phyloP scores from a whole-genome alignment of 2,797 vertebrate species.

The Sebastes itinus region DNA sequence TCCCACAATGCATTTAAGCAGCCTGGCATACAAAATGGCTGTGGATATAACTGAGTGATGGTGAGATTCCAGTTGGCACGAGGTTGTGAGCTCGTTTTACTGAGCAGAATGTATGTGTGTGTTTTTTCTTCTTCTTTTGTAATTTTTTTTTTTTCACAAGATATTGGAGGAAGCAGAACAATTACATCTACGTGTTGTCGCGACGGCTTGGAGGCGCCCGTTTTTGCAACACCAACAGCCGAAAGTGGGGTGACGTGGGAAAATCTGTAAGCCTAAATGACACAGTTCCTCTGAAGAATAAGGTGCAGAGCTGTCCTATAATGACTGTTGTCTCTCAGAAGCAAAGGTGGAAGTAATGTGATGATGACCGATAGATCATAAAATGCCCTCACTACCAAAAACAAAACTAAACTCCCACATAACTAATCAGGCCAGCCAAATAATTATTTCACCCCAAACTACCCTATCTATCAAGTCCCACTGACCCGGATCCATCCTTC shows the following conservation, averaged over 20 bases:
- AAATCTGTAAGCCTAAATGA: not conserved
- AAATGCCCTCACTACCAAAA: not conserved
- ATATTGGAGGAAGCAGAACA: not conserved
- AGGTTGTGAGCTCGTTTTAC: not conserved
- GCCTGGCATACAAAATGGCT: slow-evolving; percentile 19
- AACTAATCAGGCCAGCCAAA: too few species aligned
- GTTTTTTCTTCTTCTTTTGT: not conserved
- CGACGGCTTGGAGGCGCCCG: not conserved
- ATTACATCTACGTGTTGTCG: not conserved
- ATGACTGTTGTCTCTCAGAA: not conserved
- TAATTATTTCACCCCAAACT: too few species aligned
- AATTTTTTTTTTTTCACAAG: not conserved
- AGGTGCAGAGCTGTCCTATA: too few species aligned
- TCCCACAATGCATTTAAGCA: slow-evolving; percentile 38
- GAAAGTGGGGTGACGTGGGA: not conserved
- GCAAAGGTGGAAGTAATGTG: not conserved
- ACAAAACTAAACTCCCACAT: too few species aligned
- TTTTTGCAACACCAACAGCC: not conserved
- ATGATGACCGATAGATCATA: not conserved
- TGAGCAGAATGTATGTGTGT: not conserved
- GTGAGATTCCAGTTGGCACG: not conserved
- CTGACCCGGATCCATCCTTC: too few species aligned
- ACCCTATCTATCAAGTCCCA: too few species aligned
- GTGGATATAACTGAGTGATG: slow-evolving; percentile 19
- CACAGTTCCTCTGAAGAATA: not conserved